phyloP scores from a whole-genome alignment of 1,140 invertebrate genomes.

The Aphis gossypii region DNA sequence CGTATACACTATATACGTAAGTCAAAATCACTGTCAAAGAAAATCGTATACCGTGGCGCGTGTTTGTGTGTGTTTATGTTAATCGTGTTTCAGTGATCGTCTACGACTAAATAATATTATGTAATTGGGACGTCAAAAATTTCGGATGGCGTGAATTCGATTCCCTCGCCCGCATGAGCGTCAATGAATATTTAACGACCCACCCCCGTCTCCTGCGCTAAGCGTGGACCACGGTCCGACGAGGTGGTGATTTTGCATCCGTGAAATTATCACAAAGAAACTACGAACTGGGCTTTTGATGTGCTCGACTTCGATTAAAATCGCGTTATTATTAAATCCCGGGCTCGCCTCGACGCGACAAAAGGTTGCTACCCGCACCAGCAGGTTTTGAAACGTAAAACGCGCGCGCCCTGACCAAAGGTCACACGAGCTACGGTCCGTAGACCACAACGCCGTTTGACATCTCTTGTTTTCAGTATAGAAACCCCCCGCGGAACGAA shows the following conservation, averaged over 20 bases:
- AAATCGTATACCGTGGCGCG: neutral
- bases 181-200: slow-evolving; percentile 53
- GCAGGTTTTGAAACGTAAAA: slow-evolving; percentile 45
- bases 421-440: neutral
- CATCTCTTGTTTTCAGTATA: neutral
- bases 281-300: slow-evolving; percentile 47
- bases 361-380: neutral
- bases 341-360: neutral
- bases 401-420: neutral
- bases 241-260: slow-evolving; percentile 42
- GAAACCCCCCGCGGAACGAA: neutral
- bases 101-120: neutral
- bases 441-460: slow-evolving; percentile 39
- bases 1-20: neutral
- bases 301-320: slow-evolving; percentile 56
- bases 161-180: neutral
- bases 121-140: slow-evolving; percentile 49
- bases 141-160: slow-evolving; percentile 28
- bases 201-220: too few species aligned
- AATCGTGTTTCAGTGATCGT: slow-evolving; percentile 43
- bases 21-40: neutral
- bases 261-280: slow-evolving; percentile 57
- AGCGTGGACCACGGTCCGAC: neutral
- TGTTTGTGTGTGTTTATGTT: slow-evolving; percentile 32
- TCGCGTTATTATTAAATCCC: slow-evolving; percentile 55